Base-by-base conservation (phyloP, 1,140 invertebrate species). In the Panulirus ornatus region DNA sequence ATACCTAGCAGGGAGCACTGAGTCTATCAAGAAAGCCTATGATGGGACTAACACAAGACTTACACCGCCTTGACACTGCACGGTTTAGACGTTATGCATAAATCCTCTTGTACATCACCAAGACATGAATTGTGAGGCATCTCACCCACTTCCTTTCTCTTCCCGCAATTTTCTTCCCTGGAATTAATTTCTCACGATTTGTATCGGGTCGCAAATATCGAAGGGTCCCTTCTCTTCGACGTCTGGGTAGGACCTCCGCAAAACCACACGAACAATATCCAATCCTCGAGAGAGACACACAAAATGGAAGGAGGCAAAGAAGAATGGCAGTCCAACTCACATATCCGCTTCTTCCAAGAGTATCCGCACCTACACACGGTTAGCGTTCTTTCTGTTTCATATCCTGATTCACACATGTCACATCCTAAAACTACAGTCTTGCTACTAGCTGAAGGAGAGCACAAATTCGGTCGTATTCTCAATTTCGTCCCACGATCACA, bases 381-480 rank as follows among this genome's bases (percentile, higher is more conserved):
- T 78, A 92, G 70, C 42, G 91, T 92, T 44, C 91, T 84, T 90
- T 92, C 91, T 38, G 91, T 92, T 38, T 92, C 91, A 76, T 92
- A 92, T 47, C 91, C 91, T 44, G 88, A 90, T 79, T 92, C 91
- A 73, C 91, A 92, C 88, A 92, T 87, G 71, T 92, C 91, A 92
- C 91, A 92, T 76, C 84, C 91, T 71, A 84, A 66, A 44, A 84
- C 86, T 30, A 76, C 76, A 44, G 88, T 75, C 84, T 66, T 76
- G 30, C 84, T 81, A 71, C 51, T 78, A 87, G 40, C 71, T 47
- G 88, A 47, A 76, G 84, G 78, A 71, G 91, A 82, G 63, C 54
- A 92, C 76, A 87, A 85, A 51, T 85, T 86, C 54, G 83, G 58
- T 90, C 87, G 82, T 75, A 83, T 92, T 84, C 91, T 81, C 81